Conservation (phyloP, 2,113 vertebrate genomes). For the Ceyx margarethae region DNA sequence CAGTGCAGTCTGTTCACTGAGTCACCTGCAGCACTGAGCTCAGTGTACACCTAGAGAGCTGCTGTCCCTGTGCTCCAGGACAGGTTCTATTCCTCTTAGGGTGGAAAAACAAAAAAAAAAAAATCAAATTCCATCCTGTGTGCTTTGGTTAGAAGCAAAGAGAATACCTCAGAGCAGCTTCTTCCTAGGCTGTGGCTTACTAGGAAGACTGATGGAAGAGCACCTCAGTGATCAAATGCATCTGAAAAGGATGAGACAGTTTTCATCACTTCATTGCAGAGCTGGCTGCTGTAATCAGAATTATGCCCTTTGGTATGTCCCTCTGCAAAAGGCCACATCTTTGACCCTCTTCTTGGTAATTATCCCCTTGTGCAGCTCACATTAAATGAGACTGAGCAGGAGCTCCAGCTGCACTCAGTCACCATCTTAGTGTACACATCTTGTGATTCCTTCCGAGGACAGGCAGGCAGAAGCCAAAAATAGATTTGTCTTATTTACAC, state of each 20-base stretch:
- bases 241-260: background rate
- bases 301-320: accelerated
- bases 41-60: background rate
- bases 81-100: background rate
- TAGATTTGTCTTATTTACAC: constrained; percentile 58
- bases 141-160: background rate
- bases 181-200: background rate
- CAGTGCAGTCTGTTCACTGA: background rate
- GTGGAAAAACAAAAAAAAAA: background rate
- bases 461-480: constrained; percentile 32
- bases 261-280: background rate
- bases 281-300: background rate
- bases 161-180: background rate
- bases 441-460: constrained; percentile 17
- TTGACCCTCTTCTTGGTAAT: constrained; percentile 18
- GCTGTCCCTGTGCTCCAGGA: background rate
- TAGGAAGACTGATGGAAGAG: background rate
- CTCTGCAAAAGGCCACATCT: background rate
- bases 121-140: background rate
- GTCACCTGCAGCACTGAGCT: background rate
- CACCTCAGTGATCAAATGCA: background rate
- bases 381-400: background rate
- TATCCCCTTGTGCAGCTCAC: background rate
- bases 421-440: background rate
- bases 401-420: constrained; percentile 45